A percentile compares a stretch with the other conserved stretches of the same genome.
Conservation (phyloP, 2,113 vertebrate species). For the Turdus rufiventris region DNA sequence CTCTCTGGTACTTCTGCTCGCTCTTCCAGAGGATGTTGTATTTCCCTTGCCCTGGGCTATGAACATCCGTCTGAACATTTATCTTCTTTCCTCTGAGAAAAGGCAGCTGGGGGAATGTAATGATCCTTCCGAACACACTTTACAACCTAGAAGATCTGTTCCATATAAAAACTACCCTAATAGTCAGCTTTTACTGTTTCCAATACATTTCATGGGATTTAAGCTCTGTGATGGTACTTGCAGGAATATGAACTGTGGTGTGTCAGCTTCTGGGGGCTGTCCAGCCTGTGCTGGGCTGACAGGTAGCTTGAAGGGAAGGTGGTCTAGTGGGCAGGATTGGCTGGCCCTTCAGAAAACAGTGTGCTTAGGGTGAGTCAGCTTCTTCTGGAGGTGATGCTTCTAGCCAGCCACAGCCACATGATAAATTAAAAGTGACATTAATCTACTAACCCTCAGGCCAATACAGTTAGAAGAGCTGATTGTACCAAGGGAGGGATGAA, state of each 20-base stretch:
- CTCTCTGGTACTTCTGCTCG: accelerated
- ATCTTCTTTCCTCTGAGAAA: not conserved
- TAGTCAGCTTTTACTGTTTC: not conserved
- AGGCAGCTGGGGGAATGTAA: not conserved
- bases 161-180: not conserved
- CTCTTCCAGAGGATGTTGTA: not conserved
- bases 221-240: not conserved
- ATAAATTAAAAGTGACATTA: not conserved
- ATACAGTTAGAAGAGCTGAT: not conserved
- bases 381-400: not conserved
- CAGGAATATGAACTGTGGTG: not conserved
- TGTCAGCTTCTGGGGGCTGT: not conserved
- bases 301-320: not conserved
- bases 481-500: not conserved
- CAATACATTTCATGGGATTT: not conserved
- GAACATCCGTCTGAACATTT: not conserved
- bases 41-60: conserved; percentile 5
- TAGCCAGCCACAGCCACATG: not conserved
- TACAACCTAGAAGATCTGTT: not conserved
- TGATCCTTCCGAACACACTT: not conserved
- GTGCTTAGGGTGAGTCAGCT: not conserved
- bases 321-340: not conserved
- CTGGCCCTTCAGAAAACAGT: not conserved
- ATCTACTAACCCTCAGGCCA: not conserved
- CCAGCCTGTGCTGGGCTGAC: not conserved